Base-by-base conservation (phyloP, 2,113 vertebrate genomes). In the Dinomys branickii region DNA sequence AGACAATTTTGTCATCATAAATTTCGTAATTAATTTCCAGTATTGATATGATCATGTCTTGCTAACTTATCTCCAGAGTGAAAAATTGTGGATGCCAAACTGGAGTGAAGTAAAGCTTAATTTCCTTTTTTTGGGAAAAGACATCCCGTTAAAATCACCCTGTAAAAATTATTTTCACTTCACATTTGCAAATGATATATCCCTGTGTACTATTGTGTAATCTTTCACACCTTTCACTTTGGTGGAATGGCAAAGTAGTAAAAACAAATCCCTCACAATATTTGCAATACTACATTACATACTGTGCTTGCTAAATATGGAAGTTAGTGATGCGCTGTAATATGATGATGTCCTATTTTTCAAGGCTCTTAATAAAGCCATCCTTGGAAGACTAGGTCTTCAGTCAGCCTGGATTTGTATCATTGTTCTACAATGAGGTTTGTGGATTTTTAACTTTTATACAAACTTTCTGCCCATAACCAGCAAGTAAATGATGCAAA, bases 171-270 rank as follows among this genome's bases (percentile, higher is more conserved):
- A 88, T 94, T 92, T 91, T 67, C 14, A 63, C 35, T 77, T 71
- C 83, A 59, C 80, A 91, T 80, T 91, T 33, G 59, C 82, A 90
- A 86, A 61, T 87, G 20, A 54, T 65, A 87, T 30, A 78, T 88
- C 77, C 12, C 24, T 63, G 14, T 44, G 16, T 91, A 14, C 78
- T 89, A 26, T 90, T 84, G 22, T 19, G 71, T 88, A 91, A 67
- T 61, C 17, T 90, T 90, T 95, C 65, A 86, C 63, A 85, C 65
- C 38, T 96, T 95, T 97, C 73, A 77, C 54, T 96, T 97, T 91
- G 58, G 82, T 93, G 54, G 59, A 94, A 94, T 94, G 59, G 59
- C 83, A 95, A 95, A 96, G 35, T 75, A 89, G 35, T 85, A 61
- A 94, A 95, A 87, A 54, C 85, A 87, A 88, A 85, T 10, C 17